Percentiles rank a stretch among this genome's conserved stretches.
Conservation (phyloP, 2,113 vertebrate genomes). For the Phyllostomus hastatus region DNA sequence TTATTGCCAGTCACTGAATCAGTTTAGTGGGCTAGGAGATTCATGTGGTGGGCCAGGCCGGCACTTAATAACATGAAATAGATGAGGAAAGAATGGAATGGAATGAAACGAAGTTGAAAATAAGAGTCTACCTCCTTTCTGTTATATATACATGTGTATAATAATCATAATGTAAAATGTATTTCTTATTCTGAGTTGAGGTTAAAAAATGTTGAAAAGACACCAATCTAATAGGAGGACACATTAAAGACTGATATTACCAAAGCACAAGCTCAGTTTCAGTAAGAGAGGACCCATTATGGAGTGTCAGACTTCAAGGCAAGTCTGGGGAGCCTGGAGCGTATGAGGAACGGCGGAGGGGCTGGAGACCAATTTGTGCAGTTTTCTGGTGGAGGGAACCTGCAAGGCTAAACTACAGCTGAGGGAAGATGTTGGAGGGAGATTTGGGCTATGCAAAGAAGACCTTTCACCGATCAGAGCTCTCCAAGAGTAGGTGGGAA, state of each 20-base stretch:
- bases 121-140: background rate
- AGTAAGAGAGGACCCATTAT: background rate
- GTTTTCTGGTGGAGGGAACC: background rate
- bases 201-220: background rate
- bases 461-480: background rate
- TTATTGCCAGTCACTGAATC: background rate
- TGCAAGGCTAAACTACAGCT: background rate
- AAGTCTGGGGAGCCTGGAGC: background rate
- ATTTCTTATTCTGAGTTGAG: background rate
- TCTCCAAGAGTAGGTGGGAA: background rate
- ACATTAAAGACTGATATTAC: background rate
- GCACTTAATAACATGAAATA: background rate
- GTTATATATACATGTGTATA: background rate
- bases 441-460: background rate
- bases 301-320: background rate
- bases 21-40: background rate
- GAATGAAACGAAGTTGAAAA: background rate
- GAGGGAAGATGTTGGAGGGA: background rate
- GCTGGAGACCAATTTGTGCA: background rate
- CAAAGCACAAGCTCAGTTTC: background rate
- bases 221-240: background rate
- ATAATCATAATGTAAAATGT: background rate
- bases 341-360: background rate
- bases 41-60: background rate
- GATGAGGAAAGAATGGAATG: background rate